Base-by-base conservation (phyloP, 2,113 vertebrate species). In the Nipponia nippon region DNA sequence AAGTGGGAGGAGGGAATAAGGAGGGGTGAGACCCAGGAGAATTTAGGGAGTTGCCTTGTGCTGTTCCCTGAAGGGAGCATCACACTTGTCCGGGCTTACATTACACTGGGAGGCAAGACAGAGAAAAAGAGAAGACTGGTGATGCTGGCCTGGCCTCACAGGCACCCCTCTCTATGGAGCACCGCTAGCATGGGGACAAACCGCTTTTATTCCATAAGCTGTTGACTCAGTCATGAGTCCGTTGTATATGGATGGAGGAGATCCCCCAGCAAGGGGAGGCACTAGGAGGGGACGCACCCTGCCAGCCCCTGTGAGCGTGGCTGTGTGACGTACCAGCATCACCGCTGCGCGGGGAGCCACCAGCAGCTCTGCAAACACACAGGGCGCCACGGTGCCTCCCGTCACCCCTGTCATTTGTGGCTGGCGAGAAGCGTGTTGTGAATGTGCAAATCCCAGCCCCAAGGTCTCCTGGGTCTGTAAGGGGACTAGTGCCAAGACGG, bases 291-390 rank as follows among this genome's bases (percentile, higher is more conserved):
- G 18, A 53, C 0, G 0, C 27, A n/a, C 29, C 26, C 58, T 52
- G 47, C 13, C 34, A 82, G 16, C 5, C 32, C 47, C 49, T 36
- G 27, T 32, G 11, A 87, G 46, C 3, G 0, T 7, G 23, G 52
- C 56, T 66, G 46, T 29, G 52, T 12, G 40, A 49, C 0, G 2
- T 7, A 19, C 18, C 52, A 88, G 76, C 38, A 36, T 30, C 36
- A 62, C 9, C 10, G 7, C 34, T 26, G 40, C 0, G 0, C 7
- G 34, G 26, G 47, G 14, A 56, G 50, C 29, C 76, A 63, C 56
- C 62, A 36, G 13, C 10, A 62, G 79, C 67, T 83, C 71, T 65
- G 40, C 63, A 72, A 77, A 29, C 67, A 55, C 46, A 11, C 62
- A 29, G 18, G 66, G 19, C 61, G 83, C 42, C 55, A 29, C 42